Evolutionary conservation across 2,888 invertebrate species (phyloP).

Genomic region (Catocala nupta): DNA sequence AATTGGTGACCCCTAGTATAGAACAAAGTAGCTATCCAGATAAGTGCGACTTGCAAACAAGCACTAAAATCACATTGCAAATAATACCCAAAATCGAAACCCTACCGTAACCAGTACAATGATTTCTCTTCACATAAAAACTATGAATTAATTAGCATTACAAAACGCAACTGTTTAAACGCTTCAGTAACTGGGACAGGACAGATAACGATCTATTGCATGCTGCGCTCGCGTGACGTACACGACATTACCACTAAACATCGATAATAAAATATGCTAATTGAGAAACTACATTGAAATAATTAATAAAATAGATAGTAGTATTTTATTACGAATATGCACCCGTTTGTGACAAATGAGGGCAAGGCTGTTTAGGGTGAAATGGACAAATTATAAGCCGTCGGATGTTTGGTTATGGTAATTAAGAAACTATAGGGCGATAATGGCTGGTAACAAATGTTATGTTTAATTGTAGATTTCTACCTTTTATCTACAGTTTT

Average conservation of each 20-base stretch:
- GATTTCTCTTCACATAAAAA: not conserved
- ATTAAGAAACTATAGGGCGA: no score
- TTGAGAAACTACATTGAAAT: constrained; percentile 1
- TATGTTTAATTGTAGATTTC: no score
- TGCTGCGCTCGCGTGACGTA: constrained; percentile 24
- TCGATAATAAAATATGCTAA: constrained; percentile 7
- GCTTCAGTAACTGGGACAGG: constrained; percentile 30
- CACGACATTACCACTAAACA: not conserved
- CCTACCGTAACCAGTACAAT: not conserved
- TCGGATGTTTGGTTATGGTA: no score
- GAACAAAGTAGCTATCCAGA: no score
- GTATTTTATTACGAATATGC: constrained; percentile 1
- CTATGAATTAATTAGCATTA: constrained; percentile 1
- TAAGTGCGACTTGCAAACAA: not conserved
- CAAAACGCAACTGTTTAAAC: constrained; percentile 14
- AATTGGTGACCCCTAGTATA: no score
- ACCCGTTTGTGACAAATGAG: no score
- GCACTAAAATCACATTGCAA: not conserved
- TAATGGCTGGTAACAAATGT: no score
- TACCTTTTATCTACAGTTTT: no score
- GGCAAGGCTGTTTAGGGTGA: no score
- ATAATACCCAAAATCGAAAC: no score
- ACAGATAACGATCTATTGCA: constrained; percentile 35
- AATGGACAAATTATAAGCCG: no score
- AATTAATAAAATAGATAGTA: not conserved